Percentiles rank a stretch among this genome's conserved stretches.
Conservation (phyloP, 2,797 vertebrate species). For the Apodemus agrarius region DNA sequence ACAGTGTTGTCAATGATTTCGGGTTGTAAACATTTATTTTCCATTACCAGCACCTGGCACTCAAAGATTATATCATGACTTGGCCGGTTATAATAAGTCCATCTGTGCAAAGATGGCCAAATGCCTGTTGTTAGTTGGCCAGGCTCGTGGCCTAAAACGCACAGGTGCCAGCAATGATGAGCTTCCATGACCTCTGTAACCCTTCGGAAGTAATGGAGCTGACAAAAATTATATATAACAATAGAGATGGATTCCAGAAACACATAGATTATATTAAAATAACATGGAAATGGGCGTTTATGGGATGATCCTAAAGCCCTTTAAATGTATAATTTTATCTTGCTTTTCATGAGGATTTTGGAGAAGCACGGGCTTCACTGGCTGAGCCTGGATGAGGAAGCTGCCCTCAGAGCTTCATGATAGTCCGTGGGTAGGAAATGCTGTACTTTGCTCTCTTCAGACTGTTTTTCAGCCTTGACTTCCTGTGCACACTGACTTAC, state of each 20-base stretch:
- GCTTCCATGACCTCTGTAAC: slow-evolving; percentile 25
- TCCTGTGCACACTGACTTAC: background rate
- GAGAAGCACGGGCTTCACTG: background rate
- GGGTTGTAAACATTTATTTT: background rate
- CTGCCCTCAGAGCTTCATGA: background rate
- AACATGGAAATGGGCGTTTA: background rate
- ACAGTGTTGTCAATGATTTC: background rate
- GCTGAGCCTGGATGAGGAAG: background rate
- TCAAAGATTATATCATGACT: slow-evolving; percentile 3
- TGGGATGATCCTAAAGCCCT: background rate
- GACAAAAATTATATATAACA: background rate
- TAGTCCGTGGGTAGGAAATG: background rate
- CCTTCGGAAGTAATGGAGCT: background rate
- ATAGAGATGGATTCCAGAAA: background rate
- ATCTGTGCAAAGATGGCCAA: slow-evolving; percentile 64
- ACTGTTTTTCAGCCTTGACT: background rate
- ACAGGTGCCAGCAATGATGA: background rate
- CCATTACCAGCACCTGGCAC: slow-evolving; percentile 59
- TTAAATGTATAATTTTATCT: background rate
- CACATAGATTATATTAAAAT: background rate
- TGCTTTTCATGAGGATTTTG: background rate
- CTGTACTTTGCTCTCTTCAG: background rate
- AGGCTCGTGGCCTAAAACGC: background rate
- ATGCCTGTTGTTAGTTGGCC: background rate
- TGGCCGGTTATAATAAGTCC: slow-evolving; percentile 52